Percentiles rank a stretch among this genome's conserved stretches.
Conservation (phyloP, 2,113 vertebrate species). For the Rhizomys pruinosus region DNA sequence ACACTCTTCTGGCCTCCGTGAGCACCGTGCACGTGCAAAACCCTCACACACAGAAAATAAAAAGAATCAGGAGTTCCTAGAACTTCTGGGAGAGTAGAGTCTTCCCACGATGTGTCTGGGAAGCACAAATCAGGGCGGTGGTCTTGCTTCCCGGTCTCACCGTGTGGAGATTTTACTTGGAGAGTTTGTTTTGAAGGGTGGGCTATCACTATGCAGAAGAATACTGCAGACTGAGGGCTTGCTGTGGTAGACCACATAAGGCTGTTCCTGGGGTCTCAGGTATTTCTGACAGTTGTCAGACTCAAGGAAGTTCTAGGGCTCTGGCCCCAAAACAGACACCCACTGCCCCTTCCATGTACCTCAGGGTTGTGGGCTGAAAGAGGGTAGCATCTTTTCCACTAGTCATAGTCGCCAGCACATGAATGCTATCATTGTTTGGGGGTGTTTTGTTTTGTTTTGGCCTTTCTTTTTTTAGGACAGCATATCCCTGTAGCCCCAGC, state of each 20-base stretch:
- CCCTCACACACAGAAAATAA: too few species aligned
- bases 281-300: background rate
- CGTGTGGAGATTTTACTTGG: fast-evolving
- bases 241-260: background rate
- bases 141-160: background rate
- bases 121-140: background rate
- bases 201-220: background rate
- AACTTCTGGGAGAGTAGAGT: too few species aligned
- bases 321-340: background rate
- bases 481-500: too few species aligned
- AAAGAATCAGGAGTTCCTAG: background rate
- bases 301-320: background rate
- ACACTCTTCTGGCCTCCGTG: too few species aligned
- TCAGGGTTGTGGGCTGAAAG: background rate
- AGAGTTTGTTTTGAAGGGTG: background rate
- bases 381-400: background rate
- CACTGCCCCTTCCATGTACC: fast-evolving
- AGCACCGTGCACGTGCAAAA: too few species aligned
- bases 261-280: background rate
- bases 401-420: background rate
- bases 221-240: too few species aligned
- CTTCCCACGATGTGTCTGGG: too few species aligned
- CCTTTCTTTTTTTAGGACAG: too few species aligned
- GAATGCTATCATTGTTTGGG: too few species aligned
- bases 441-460: too few species aligned